Conservation (phyloP, 2,113 vertebrate species). For the Cochlearius cochlearius region DNA sequence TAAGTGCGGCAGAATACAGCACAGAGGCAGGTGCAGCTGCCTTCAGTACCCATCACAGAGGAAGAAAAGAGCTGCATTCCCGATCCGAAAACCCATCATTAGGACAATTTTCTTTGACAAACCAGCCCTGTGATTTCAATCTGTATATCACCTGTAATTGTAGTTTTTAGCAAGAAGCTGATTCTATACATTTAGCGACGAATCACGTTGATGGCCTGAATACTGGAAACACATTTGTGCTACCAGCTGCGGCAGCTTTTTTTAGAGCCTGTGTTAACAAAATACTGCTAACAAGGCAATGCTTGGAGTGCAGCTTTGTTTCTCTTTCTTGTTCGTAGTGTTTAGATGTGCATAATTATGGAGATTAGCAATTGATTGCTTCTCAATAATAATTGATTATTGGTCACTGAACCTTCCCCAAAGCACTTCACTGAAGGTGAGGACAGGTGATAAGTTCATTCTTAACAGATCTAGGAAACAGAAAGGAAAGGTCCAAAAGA, state of each 20-base stretch:
- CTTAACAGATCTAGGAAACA: conserved; percentile 44
- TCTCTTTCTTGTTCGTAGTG: conserved; percentile 87
- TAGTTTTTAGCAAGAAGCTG: conserved; percentile 98
- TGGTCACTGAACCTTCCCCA: conserved; percentile 82
- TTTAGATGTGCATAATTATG: conserved; percentile 97
- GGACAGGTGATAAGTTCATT: conserved; percentile 77
- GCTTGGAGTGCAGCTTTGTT: conserved; percentile 88
- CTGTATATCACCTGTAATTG: conserved; percentile 99
- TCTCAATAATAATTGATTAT: conserved; percentile 87
- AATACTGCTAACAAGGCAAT: conserved; percentile 87
- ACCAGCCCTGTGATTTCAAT: conserved; percentile 99
- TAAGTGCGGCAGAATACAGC: conserved; percentile 96
- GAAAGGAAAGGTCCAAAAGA: conserved; percentile 71
- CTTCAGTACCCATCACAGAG: conserved; percentile 87
- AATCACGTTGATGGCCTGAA: conserved; percentile 89
- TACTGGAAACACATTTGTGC: conserved; percentile 89
- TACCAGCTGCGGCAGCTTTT: conserved; percentile 96
- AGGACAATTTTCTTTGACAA: conserved; percentile 99
- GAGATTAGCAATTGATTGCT: conserved; percentile 94
- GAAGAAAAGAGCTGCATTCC: conserved; percentile 88
- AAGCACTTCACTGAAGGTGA: conserved; percentile 76
- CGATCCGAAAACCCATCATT: conserved; percentile 98
- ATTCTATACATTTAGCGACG: conserved; percentile 99
- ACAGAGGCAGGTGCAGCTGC: conserved; percentile 99
- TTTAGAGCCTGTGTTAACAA: conserved; percentile 90